Evolutionary conservation across 2,113 vertebrate genomes (phyloP).

Genomic region (Corapipo altera): DNA sequence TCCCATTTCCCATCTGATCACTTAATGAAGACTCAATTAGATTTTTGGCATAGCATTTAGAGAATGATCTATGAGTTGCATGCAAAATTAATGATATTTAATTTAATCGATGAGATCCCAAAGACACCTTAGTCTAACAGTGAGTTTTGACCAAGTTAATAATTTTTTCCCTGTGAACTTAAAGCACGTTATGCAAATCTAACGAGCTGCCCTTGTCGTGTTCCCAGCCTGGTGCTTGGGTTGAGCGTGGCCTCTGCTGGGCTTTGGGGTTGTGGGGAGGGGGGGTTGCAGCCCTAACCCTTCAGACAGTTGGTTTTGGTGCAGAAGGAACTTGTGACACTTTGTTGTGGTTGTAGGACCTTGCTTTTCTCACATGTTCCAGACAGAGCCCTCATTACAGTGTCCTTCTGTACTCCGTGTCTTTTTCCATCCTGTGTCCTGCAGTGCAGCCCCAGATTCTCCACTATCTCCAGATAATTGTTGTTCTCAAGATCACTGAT

Average conservation of each 20-base stretch:
- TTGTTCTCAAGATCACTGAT: not conserved
- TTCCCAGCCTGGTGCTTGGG: not conserved
- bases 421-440: not conserved
- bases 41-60: slow-evolving; percentile 35
- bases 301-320: not conserved
- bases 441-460: not conserved
- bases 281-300: not conserved
- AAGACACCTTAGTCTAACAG: not conserved
- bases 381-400: not conserved
- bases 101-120: slow-evolving; percentile 25
- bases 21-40: slow-evolving; percentile 48
- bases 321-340: not conserved
- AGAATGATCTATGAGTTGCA: slow-evolving; percentile 19
- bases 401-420: not conserved
- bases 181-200: not conserved
- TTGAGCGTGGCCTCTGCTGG: rapidly evolving
- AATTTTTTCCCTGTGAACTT: not conserved
- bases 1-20: slow-evolving; percentile 8
- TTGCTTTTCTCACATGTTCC: no score
- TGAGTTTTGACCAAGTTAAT: not conserved
- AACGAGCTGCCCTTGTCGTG: not conserved
- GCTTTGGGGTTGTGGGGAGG: not conserved
- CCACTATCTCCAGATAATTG: not conserved
- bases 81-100: slow-evolving; percentile 45
- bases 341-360: not conserved